Evolutionary conservation across 2,113 vertebrate species (phyloP).

Genomic region (Rynchops niger): DNA sequence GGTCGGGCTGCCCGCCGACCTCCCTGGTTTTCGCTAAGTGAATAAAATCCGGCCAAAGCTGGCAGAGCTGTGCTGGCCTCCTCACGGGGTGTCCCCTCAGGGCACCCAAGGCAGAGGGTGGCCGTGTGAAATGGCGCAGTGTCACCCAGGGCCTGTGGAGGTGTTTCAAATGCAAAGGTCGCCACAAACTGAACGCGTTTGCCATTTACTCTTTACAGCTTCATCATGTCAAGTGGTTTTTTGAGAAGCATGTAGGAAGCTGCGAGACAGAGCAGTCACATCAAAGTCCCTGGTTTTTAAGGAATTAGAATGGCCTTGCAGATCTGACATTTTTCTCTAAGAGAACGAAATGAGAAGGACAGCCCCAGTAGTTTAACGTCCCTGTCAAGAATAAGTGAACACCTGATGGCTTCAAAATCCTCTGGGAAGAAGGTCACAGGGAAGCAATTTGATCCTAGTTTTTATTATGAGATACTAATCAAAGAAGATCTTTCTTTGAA

Average conservation of each 20-base stretch:
- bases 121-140: accelerated
- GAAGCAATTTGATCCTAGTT: not conserved
- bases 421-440: not conserved
- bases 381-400: not conserved
- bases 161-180: not conserved
- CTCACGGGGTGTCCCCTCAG: not conserved
- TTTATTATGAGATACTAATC: not conserved
- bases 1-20: not conserved
- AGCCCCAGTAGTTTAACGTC: not conserved
- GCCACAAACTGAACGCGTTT: accelerated
- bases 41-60: not conserved
- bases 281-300: not conserved
- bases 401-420: not conserved
- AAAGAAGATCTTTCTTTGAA: not conserved
- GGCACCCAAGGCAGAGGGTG: accelerated
- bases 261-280: not conserved
- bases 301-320: not conserved
- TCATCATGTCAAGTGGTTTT: not conserved
- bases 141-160: too few relatives aligned
- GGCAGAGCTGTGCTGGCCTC: not conserved
- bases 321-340: not conserved
- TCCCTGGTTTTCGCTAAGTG: accelerated
- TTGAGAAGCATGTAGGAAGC: not conserved
- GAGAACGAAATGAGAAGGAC: not conserved
- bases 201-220: not conserved